Evolutionary conservation across 1,140 invertebrate species (phyloP), one percentile per base, ranked within the genome.

Genomic region (Leptonema lineaticorne): DNA sequence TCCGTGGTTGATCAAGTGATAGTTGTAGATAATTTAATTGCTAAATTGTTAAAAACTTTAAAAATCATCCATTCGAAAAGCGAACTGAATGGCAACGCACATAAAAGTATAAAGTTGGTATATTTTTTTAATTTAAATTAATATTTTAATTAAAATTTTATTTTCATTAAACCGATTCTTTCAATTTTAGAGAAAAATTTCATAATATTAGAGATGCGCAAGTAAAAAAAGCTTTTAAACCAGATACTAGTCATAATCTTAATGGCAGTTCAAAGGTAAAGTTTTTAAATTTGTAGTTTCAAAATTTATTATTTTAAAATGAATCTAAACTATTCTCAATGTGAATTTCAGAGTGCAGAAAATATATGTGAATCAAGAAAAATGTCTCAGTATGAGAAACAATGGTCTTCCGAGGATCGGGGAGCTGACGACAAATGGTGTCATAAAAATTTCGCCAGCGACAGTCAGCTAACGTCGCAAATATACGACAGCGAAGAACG

Each of bases 21-120:
- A 64, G 86, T 90, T 14, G 88, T 90, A 26, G 89, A 92, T 78
- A 89, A 88, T 78, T 79, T 90, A 14, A 84, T 92, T 5, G 90
- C 89, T 0, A 89, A 88, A 74, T 78, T 92, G 73, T 81, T 92
- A 63, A 90, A 90, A 74, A 89, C 92, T 50, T 80, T 92, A 70
- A 81, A 87, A 46, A 86, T 90, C 20, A 89, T 90, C 69, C 88
- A 90, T 75, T 76, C 87, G 62, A 86, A 89, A 69, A 88, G 87
- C 71, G 87, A 89, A 69, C 85, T 83, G 83, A 73, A 86, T 87
- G 74, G 24, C 20, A 26, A 50, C 45, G 9, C 84, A 85, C 68
- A 88, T 26, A 85, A 79, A 50, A 74, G 75, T 60, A 76, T 78
- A 63, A 81, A 81, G 79, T 81, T 50, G 78, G 78, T 76, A 67